These are phyloP conservation scores for Labeo catla DNA, from an alignment of 2,113 vertebrate species.

Conservation along the genomic window DNA sequence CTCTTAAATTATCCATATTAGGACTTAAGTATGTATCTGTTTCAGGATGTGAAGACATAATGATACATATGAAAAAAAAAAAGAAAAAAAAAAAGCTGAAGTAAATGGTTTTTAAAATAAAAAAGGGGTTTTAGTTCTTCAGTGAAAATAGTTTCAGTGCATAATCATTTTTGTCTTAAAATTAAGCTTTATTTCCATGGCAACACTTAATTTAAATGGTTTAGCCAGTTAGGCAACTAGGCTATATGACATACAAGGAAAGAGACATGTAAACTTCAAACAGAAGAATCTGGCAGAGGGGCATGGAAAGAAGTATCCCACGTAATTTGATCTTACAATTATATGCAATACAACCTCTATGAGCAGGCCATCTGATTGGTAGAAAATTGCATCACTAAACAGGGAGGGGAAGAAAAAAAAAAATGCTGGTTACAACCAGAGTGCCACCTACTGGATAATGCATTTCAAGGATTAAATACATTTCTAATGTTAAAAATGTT, in stretches of 20 bases:
- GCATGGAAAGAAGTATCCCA: conserved; percentile 2
- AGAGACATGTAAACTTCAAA: not conserved
- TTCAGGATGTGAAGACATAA: conserved; percentile 11
- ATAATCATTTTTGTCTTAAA: not conserved
- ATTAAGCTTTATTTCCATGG: not conserved
- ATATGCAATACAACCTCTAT: not conserved
- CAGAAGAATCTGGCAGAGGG: not conserved
- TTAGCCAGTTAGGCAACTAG: not conserved
- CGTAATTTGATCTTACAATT: not conserved
- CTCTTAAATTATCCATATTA: conserved; percentile 4
- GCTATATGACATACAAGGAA: not conserved
- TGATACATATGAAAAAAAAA: not conserved
- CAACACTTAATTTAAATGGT: not conserved
- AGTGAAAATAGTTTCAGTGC: not conserved
- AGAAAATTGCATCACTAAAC: not conserved
- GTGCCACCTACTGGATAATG: conserved; percentile 37
- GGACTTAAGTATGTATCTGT: not conserved
- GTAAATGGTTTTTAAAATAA: not conserved
- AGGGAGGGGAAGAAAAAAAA: not conserved
- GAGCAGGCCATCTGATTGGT: not conserved
- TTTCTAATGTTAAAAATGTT: not conserved
- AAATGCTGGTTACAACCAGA: not conserved
- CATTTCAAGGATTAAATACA: not conserved
- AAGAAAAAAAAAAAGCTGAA: not conserved
- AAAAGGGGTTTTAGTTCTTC: not conserved